A percentile compares a stretch with the other conserved stretches of the same genome.
These are phyloP conservation scores for Phrynocephalus versicolor DNA, from an alignment of 2,113 vertebrate species.

Conservation along the genomic window DNA sequence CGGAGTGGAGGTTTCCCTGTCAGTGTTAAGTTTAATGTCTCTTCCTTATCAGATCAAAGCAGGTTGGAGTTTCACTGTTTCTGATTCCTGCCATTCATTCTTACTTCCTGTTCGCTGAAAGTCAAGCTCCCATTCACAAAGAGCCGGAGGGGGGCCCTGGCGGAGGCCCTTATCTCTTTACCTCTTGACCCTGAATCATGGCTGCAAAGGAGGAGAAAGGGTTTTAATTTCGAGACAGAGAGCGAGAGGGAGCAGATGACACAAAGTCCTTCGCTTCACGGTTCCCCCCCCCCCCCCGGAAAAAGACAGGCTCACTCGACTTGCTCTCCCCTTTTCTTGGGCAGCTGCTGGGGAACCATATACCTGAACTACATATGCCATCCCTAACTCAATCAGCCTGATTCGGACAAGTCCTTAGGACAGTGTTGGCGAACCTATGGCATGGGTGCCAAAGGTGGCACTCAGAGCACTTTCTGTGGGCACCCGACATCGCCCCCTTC, in stretches of 20 bases:
- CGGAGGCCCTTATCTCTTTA: constrained; percentile 80
- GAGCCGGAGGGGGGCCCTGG: constrained; percentile 56
- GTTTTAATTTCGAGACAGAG: constrained; percentile 60
- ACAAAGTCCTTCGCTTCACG: constrained; percentile 58
- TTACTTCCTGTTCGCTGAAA: constrained; percentile 87
- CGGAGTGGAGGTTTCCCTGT: constrained; percentile 11
- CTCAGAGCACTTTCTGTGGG: no score
- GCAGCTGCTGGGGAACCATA: background rate
- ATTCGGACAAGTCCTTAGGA: no score
- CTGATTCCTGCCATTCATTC: constrained; percentile 80
- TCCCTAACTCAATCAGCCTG: no score
- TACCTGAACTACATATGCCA: no score
- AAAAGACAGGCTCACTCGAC: no score
- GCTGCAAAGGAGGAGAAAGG: constrained; percentile 36
- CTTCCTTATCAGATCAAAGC: constrained; percentile 85
- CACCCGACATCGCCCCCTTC: no score
- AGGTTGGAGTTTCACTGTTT: constrained; percentile 84
- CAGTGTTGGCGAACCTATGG: no score
- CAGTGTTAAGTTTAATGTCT: constrained; percentile 46
- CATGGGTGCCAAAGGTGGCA: no score
- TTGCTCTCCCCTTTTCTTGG: no score
- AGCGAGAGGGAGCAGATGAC: constrained; percentile 70
- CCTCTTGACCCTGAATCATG: constrained; percentile 77
- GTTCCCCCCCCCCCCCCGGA: no score
- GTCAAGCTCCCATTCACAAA: constrained; percentile 87